Conservation (phyloP, 2,113 vertebrate genomes). For the Seriola rivoliana region DNA sequence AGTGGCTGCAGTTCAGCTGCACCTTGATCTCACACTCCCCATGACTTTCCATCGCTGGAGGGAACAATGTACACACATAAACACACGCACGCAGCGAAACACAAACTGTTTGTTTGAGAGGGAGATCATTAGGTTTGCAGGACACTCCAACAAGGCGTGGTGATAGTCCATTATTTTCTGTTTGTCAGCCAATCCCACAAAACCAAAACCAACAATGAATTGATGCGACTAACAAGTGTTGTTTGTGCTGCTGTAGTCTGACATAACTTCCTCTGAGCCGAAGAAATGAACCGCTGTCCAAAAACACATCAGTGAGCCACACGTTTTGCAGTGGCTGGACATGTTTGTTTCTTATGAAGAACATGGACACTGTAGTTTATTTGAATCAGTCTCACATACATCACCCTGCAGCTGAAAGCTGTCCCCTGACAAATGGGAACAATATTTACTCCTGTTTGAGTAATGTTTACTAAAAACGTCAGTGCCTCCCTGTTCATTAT, state of each 20-base stretch:
- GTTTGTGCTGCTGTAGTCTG: background rate
- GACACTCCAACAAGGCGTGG: background rate
- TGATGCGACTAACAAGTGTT: background rate
- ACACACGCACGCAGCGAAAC: background rate
- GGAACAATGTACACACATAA: conserved; percentile 2
- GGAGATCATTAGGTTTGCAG: background rate
- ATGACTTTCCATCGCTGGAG: conserved; percentile 90
- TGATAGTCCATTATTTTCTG: background rate
- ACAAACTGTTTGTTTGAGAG: background rate
- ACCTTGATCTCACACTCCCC: conserved; percentile 92
- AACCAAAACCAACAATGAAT: background rate
- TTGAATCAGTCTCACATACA: background rate
- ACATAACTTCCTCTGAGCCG: background rate
- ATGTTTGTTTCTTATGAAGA: background rate
- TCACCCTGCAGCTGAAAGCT: background rate
- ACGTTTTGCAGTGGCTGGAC: background rate
- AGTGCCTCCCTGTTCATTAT: background rate
- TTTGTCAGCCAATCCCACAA: conserved; percentile 1
- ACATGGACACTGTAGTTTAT: background rate
- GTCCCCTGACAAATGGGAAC: no score
- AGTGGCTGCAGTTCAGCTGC: conserved; percentile 92
- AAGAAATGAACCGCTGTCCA: background rate
- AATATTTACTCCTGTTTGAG: no score
- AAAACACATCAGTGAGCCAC: background rate
- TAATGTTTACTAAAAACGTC: no score